Base-by-base conservation (phyloP, 2,888 invertebrate species). In the Abrostola triplasia region DNA sequence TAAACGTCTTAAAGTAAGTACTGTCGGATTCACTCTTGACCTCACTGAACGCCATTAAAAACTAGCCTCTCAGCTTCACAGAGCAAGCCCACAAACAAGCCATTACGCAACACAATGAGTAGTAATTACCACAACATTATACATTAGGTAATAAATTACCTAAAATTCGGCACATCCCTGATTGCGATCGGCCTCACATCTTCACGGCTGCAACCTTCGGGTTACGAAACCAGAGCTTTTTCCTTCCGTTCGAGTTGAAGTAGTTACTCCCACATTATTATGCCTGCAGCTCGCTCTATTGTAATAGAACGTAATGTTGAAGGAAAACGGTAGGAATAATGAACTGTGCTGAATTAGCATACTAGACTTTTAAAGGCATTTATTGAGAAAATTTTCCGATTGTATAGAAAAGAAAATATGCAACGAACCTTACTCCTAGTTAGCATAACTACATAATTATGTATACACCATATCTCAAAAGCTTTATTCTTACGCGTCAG, bases 211-310 rank as follows among this genome's bases (percentile, higher is more conserved):
- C 84, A 84, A 80, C 79, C 65, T 77, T 73, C 65, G 24, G 5
- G 73, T 89, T 89, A 88, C 86, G 84, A 90, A 87, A 88, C 84
- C 52, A 53, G 69, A 70, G 74, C 74, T 80, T 92, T 90, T 92
- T 92, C 92, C 92, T 92, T 90, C 89, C 90, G 84, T 79, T 81
- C 73, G 79, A 77, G 77, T 71, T 62, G 62, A 64, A 66, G 64
- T 70, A 67, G 67, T 70, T 79, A 70, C 77, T 70, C 76, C 48
- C 13, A 37, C 72, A 66, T 73, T 73, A 62, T 63, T 81, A 79
- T 81, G 76, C 76, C 10, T 42, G 47, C 24, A 57, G 60, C 48
- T 64, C 56, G 67, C 61, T 69, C 70, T 59, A 69, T 75, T 77
- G 76, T 81, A 82, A 83, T 71, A 76, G 67, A 76, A 77, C 71